These are phyloP conservation scores for Morpho achilles DNA, from an alignment of 2,888 invertebrate species.

Conservation along the genomic window DNA sequence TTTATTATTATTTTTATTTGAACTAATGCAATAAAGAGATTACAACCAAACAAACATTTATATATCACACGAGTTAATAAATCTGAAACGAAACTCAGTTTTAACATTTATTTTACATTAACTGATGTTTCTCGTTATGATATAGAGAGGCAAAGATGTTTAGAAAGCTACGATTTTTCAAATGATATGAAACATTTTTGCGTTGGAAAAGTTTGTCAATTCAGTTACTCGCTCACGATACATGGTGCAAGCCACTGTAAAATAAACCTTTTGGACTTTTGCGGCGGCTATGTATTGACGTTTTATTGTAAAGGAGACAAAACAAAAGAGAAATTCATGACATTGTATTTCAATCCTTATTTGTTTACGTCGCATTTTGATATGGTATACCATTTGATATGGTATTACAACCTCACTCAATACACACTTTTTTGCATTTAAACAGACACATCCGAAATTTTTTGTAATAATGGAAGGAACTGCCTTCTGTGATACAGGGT, in stretches of 20 bases:
- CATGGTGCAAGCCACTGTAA: slow-evolving; percentile 51
- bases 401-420: too few relatives aligned
- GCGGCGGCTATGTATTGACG: slow-evolving; percentile 44
- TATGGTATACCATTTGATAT: too few relatives aligned
- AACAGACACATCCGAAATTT: too few relatives aligned
- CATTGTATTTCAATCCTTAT: slow-evolving; percentile 8
- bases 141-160: slow-evolving; percentile 11
- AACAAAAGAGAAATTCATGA: not conserved
- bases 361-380: not conserved
- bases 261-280: slow-evolving; percentile 56
- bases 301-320: slow-evolving; percentile 25
- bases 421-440: too few relatives aligned
- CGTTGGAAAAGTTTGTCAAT: slow-evolving; percentile 56
- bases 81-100: too few relatives aligned
- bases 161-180: slow-evolving; percentile 13
- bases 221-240: slow-evolving; percentile 53
- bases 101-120: too few relatives aligned
- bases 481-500: too few relatives aligned
- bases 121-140: not conserved
- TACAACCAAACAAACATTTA: too few relatives aligned
- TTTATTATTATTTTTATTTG: too few relatives aligned
- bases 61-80: too few relatives aligned
- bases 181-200: slow-evolving; percentile 42
- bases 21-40: too few relatives aligned
- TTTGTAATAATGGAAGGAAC: too few relatives aligned